Evolutionary conservation across 2,888 invertebrate genomes (phyloP).

Genomic region (Antheraea yamamai): DNA sequence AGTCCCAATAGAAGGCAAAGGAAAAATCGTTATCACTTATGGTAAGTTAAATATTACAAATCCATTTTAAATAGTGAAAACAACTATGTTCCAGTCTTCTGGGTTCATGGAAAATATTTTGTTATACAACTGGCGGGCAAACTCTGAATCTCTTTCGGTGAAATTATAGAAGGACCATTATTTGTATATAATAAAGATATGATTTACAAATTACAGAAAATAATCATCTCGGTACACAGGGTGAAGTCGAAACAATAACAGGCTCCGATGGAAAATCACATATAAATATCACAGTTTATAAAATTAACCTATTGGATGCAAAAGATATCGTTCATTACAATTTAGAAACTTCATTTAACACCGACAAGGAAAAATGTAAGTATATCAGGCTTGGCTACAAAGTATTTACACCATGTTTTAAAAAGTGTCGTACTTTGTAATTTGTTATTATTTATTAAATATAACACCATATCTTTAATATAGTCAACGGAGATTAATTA

Average conservation of each 20-base stretch:
- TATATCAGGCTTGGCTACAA: not conserved
- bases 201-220: not conserved
- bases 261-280: not conserved
- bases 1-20: not conserved
- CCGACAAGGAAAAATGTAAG: not conserved
- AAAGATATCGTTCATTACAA: not conserved
- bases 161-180: too few species aligned
- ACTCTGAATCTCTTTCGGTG: too few species aligned
- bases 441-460: not conserved
- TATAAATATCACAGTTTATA: not conserved
- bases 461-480: too few species aligned
- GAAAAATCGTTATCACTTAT: not conserved
- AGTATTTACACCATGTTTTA: not conserved
- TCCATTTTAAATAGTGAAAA: too few species aligned
- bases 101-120: too few species aligned
- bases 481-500: too few species aligned
- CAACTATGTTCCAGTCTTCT: too few species aligned
- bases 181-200: too few species aligned
- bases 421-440: not conserved
- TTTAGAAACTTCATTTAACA: not conserved
- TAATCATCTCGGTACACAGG: not conserved
- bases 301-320: not conserved
- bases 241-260: not conserved
- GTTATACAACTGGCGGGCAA: too few species aligned
- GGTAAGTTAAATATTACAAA: not conserved